Base-by-base conservation (phyloP, 2,888 invertebrate genomes). In the Adelphocoris suturalis region DNA sequence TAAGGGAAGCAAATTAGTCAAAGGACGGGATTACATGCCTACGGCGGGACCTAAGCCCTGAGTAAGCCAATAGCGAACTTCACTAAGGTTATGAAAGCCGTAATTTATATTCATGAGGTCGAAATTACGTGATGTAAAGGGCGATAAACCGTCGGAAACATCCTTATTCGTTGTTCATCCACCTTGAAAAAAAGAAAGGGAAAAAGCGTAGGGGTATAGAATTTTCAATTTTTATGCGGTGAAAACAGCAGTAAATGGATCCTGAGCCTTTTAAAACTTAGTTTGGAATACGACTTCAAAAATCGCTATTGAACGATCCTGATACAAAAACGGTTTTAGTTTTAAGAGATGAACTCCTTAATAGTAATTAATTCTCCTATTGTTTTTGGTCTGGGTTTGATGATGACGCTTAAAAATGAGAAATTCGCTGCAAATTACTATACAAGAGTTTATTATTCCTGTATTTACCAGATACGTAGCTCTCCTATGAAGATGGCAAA, bases 91-190 rank as follows among this genome's bases (percentile, higher is more conserved):
- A 52, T 88, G 61, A 80, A 85, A 61, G 78, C 78, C 80, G 9
- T 78, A 80, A 88, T 88, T 88, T 88, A 88, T 88, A 88, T 88
- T 88, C 88, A 88, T 88, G 88, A 88, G 78, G 37, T 14, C 55
- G 78, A 88, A 88, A 88, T 76, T 88, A 55, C 78, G 78, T 78
- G 88, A 80, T 88, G 37, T 88, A 48, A 88, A 52, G 37, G 88
- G 52, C 28, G 88, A 88, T 88, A 76, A 88, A 76, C 88, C 37
- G 46, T 19, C 14, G 52, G 37, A 88, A 80, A 88, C 78, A 88
- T 78, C 88, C 75, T 75, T 16, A 75, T 86, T 86, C 19, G 68
- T 52, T n/a, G 48, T 68, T 68, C 23, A 23, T 3, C 68, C 11
- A 12, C 68, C 12, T 3, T 12, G 13, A 68, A 68, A 27, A 68